Evolutionary conservation across 2,113 vertebrate genomes (phyloP).

Genomic region (Brachypodius melanocephalos): DNA sequence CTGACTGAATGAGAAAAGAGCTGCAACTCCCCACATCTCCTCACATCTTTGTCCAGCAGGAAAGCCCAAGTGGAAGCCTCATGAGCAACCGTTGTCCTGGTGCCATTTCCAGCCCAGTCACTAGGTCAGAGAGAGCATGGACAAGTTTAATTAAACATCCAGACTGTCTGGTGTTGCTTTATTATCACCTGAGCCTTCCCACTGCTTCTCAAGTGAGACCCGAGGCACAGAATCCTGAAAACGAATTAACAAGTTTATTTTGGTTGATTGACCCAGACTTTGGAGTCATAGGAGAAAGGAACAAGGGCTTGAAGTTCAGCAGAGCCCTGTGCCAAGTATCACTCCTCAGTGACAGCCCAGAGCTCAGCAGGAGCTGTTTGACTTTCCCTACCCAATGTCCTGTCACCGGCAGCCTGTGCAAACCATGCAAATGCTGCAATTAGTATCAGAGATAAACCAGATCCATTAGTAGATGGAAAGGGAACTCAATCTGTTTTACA

Average conservation of each 20-base stretch:
- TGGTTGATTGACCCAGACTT: slow-evolving; percentile 51
- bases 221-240: background rate
- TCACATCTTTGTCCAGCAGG: background rate
- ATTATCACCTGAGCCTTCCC: slow-evolving; percentile 47
- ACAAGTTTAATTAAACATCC: slow-evolving; percentile 38
- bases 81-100: slow-evolving; percentile 13
- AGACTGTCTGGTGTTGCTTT: slow-evolving; percentile 40
- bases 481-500: slow-evolving; percentile 68
- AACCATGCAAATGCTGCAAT: slow-evolving; percentile 56
- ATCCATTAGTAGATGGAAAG: slow-evolving; percentile 56
- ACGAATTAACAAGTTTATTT: slow-evolving; percentile 29
- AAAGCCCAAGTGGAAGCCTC: background rate
- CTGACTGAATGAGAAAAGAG: background rate
- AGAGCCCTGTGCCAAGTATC: background rate
- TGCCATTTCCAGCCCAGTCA: slow-evolving; percentile 37
- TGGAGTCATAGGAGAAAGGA: background rate
- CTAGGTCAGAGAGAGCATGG: background rate
- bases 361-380: slow-evolving; percentile 38
- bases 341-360: background rate
- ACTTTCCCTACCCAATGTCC: slow-evolving; percentile 27
- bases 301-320: background rate
- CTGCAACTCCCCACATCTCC: background rate
- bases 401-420: slow-evolving; percentile 37
- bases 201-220: slow-evolving; percentile 26
- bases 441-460: slow-evolving; percentile 67